Evolutionary conservation across 2,113 vertebrate species (phyloP).

Genomic region (Arvicanthis niloticus): DNA sequence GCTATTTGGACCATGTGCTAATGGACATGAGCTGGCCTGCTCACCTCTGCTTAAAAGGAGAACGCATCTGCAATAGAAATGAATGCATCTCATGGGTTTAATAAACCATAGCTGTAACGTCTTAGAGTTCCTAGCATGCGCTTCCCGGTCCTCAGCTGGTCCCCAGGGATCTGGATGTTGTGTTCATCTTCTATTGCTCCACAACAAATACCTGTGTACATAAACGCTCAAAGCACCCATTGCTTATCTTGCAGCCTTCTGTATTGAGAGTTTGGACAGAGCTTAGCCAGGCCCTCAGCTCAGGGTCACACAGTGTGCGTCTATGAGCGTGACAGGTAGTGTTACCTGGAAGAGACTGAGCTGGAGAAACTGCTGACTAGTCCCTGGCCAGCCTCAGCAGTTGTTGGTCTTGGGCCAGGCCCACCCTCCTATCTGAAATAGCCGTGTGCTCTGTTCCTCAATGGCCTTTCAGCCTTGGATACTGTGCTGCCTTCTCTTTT

Average conservation of each 20-base stretch:
- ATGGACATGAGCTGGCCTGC: not conserved
- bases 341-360: too few relatives aligned
- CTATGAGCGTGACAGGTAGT: not conserved
- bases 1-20: not conserved
- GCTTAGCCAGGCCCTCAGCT: not conserved
- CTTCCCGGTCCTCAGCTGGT: not conserved
- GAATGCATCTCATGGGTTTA: not conserved
- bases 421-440: not conserved
- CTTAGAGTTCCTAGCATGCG: not conserved
- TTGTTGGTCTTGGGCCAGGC: not conserved
- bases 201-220: not conserved
- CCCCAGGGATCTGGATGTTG: not conserved
- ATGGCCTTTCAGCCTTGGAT: not conserved
- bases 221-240: not conserved
- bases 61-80: not conserved
- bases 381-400: not conserved
- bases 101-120: not conserved
- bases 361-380: not conserved
- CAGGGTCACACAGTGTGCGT: not conserved
- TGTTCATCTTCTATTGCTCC: not conserved
- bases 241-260: not conserved
- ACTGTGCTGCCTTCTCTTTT: not conserved
- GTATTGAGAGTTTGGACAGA: not conserved
- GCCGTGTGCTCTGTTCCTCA: not conserved
- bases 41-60: not conserved